Conservation (phyloP, 2,797 vertebrate genomes). For the Enteromius radiatus region DNA sequence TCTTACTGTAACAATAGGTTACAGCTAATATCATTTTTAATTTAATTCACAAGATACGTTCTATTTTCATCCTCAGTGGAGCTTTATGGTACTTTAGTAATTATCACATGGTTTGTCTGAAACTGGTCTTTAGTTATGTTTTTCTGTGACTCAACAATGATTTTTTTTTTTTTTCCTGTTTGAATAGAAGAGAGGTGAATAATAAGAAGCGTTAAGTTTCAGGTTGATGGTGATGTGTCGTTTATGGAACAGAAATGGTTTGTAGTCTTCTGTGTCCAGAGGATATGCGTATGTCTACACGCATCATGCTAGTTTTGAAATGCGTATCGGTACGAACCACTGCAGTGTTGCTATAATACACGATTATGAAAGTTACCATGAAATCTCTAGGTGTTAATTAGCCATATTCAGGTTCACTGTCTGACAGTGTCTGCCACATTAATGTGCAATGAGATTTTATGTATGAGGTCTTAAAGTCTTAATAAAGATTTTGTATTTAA, state of each 20-base stretch:
- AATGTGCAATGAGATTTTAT: constrained; percentile 47
- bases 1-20: constrained; percentile 18
- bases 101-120: constrained; percentile 16
- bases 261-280: neutral
- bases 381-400: constrained; percentile 36
- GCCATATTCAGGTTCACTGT: constrained; percentile 48
- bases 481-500: constrained; percentile 63
- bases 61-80: neutral
- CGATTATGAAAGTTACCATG: neutral
- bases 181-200: constrained; percentile 14
- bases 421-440: constrained; percentile 49
- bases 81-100: constrained; percentile 12
- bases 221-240: neutral
- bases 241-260: neutral
- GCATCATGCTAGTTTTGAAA: constrained; percentile 40
- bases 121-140: neutral
- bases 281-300: neutral
- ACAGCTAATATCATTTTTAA: constrained; percentile 1
- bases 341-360: constrained; percentile 24
- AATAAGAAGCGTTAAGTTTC: neutral
- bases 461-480: constrained; percentile 42
- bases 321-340: constrained; percentile 33
- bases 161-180: neutral
- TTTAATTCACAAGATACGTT: constrained; percentile 9
- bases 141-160: neutral